A percentile compares a stretch with the other conserved stretches of the same genome.
Conservation (phyloP, 2,888 invertebrate genomes). For the Anodontia alba region DNA sequence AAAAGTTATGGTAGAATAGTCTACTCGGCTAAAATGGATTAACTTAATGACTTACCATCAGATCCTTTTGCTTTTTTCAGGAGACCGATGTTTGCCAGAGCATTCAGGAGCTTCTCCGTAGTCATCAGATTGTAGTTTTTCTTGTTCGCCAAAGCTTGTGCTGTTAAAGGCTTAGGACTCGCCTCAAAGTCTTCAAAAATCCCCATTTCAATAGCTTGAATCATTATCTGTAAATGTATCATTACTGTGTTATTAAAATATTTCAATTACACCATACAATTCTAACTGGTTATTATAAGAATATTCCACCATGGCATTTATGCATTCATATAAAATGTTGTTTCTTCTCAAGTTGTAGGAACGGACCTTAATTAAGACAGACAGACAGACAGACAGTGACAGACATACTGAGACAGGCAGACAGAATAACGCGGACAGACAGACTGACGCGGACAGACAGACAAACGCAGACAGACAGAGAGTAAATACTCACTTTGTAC, state of each 20-base stretch:
- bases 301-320: neutral
- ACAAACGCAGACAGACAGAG: too few species aligned
- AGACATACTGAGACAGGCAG: neutral
- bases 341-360: neutral
- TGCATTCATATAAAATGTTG: neutral
- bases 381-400: neutral
- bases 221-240: conserved; percentile 59
- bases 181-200: conserved; percentile 73
- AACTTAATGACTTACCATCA: too few species aligned
- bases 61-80: conserved; percentile 56
- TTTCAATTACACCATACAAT: neutral
- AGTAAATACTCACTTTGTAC: conserved; percentile 11
- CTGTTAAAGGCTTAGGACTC: conserved; percentile 50
- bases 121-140: conserved; percentile 63
- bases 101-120: conserved; percentile 69
- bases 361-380: neutral
- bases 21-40: too few species aligned
- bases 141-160: conserved; percentile 62
- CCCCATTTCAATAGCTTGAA: conserved; percentile 69
- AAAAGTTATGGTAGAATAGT: too few species aligned
- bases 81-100: conserved; percentile 65
- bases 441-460: too few species aligned
- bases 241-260: neutral
- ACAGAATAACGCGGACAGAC: too few species aligned
- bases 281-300: neutral